Evolutionary conservation across 2,888 invertebrate genomes (phyloP).

Genomic region (Colletes collaris): DNA sequence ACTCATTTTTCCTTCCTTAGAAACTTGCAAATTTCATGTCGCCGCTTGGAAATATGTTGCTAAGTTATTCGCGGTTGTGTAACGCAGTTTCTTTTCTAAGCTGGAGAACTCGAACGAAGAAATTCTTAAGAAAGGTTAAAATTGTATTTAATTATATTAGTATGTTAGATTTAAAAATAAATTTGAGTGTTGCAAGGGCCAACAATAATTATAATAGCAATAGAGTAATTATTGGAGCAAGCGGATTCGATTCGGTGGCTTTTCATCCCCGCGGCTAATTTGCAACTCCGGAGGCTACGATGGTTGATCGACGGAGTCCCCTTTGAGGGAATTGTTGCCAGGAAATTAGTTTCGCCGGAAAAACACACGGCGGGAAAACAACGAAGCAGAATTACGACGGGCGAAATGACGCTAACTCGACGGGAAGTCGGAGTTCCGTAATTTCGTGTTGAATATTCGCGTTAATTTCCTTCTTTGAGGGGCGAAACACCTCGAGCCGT

Average conservation of each 20-base stretch:
- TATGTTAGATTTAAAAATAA: too few relatives aligned
- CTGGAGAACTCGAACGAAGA: too few relatives aligned
- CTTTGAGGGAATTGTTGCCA: constrained; percentile 16
- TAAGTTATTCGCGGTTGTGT: too few relatives aligned
- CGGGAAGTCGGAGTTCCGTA: constrained; percentile 1
- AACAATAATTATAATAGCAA: too few relatives aligned
- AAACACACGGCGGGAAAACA: constrained; percentile 18
- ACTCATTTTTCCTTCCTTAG: too few relatives aligned
- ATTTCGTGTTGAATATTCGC: constrained; percentile 22
- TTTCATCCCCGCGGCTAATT: constrained; percentile 21
- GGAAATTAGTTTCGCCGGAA: constrained; percentile 41
- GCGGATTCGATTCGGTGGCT: constrained; percentile 44
- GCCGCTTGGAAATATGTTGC: too few relatives aligned
- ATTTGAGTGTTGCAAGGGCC: too few relatives aligned
- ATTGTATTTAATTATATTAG: too few relatives aligned
- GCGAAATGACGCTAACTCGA: constrained; percentile 20
- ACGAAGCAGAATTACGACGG: constrained; percentile 18
- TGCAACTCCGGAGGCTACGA: not conserved
- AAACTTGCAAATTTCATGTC: too few relatives aligned
- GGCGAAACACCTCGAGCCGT: not conserved
- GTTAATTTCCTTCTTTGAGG: constrained; percentile 23
- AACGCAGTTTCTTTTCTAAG: too few relatives aligned
- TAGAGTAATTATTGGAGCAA: constrained; percentile 26
- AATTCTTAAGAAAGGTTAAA: too few relatives aligned
- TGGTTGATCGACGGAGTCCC: not conserved